phyloP scores from a whole-genome alignment of 2,888 invertebrate species.

The Monoplex corrugatus region DNA sequence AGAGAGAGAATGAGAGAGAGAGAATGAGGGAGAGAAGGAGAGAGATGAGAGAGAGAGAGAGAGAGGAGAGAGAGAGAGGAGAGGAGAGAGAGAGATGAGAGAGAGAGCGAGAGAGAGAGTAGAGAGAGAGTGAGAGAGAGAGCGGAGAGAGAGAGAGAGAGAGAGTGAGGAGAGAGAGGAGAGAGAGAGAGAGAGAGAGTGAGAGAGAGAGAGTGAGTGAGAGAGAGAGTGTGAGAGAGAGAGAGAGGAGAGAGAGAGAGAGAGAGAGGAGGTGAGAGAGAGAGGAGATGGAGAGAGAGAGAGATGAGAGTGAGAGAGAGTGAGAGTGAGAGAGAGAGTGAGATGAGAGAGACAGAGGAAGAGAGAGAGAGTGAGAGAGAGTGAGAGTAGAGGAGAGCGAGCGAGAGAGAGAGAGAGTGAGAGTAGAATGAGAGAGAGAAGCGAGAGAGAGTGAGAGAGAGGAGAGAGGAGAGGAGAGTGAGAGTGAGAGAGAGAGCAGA shows the following conservation, averaged over 20 bases:
- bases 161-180: not conserved
- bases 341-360: not conserved
- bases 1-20: slow-evolving; percentile 6
- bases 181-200: not conserved
- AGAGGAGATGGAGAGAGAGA: not conserved
- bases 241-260: not conserved
- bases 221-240: not conserved
- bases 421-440: not conserved
- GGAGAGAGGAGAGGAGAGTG: not conserved
- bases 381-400: not conserved
- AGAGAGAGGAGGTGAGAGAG: not conserved
- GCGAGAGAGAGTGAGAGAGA: slow-evolving; percentile 1
- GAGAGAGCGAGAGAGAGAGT: too few relatives aligned
- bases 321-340: not conserved
- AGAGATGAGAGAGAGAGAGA: not conserved
- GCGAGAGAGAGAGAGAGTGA: too few relatives aligned
- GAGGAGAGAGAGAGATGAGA: not conserved
- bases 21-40: not conserved
- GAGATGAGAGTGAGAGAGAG: not conserved
- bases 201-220: not conserved
- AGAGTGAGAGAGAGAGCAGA: too few relatives aligned
- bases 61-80: not conserved
- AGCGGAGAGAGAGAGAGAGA: not conserved
- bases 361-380: not conserved
- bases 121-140: not conserved